Evolutionary conservation across 2,113 vertebrate genomes (phyloP), one percentile per base, ranked within the genome.

Genomic region (Uria aalge): DNA sequence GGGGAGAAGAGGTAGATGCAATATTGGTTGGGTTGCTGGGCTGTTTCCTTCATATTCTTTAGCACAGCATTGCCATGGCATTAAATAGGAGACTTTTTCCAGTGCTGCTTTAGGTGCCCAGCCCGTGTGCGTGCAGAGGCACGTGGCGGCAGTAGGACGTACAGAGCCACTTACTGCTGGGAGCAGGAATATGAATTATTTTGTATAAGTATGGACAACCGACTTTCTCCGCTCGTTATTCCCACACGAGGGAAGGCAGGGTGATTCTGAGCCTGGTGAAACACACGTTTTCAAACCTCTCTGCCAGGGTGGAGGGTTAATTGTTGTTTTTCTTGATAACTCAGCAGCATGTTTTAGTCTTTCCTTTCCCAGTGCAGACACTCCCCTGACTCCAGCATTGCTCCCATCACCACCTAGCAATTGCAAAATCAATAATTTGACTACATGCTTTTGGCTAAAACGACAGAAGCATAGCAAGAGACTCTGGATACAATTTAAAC

Each of bases 401-500:
- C 79, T 94, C 88, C 84, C 95, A 84, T 50, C 82, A 53, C 76
- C 88, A 88, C 32, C 84, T n/a, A 77, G 67, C 67, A 80, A 55
- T 88, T 88, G 92, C 95, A 95, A 94, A 97, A 92, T 84, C 88
- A 80, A 50, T 77, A 87, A 92, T 75, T 85, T 1, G 4, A 38
- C 86, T 75, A 48, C 29, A 29, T 62, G 83, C 92, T 97, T 92
- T 92, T 62, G 84, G 89, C 89, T 91, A 41, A 69, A 79, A 76
- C 0, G 29, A 73, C 74, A 68, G 77, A 53, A 55, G 60, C 86
- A 50, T 32, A 85, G 77, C 71, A 24, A 78, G 69, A 92, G 55
- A 10, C 77, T 95, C 94, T 92, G 86, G 55, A 92, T 85, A 57
- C 62, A 87, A 72, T 91, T 94, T 92, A 85, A 94, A 85, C 20